These are phyloP conservation scores for Triops longicaudatus DNA, from an alignment of 1,140 invertebrate species.

Conservation along the genomic window DNA sequence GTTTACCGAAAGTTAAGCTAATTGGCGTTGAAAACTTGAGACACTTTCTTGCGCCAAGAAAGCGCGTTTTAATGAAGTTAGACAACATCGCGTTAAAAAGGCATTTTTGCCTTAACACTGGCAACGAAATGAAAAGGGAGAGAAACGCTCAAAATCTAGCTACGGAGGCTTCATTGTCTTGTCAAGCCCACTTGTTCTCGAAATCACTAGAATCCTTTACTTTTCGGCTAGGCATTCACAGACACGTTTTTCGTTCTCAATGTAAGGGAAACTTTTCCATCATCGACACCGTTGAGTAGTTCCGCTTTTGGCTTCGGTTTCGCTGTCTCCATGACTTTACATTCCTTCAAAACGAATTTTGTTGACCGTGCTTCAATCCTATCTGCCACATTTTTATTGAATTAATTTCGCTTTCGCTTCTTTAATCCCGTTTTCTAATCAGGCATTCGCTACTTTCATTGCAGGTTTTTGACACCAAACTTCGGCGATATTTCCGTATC, in stretches of 20 bases:
- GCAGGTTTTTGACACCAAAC: background rate
- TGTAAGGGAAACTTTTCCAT: background rate
- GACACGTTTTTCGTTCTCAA: background rate
- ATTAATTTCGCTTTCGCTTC: slow-evolving; percentile 11
- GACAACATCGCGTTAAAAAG: background rate
- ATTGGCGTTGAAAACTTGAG: slow-evolving; percentile 9
- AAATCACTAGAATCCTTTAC: background rate
- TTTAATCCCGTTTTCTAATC: background rate
- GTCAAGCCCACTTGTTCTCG: background rate
- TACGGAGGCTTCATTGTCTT: background rate
- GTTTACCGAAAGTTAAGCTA: background rate
- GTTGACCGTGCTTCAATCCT: background rate
- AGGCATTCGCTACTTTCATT: background rate
- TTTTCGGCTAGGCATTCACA: background rate
- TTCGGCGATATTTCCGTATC: background rate
- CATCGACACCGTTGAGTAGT: background rate
- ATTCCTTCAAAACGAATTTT: background rate
- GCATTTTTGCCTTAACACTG: background rate
- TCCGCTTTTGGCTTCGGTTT: background rate
- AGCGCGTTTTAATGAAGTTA: background rate
- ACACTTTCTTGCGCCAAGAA: slow-evolving; percentile 6
- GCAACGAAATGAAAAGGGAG: background rate
- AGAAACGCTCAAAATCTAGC: background rate
- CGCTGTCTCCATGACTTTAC: background rate
- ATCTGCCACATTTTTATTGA: background rate